Percentiles rank a stretch among this genome's conserved stretches.
Conservation (phyloP, 1,140 invertebrate genomes). For the Pentalonia nigronervosa region DNA sequence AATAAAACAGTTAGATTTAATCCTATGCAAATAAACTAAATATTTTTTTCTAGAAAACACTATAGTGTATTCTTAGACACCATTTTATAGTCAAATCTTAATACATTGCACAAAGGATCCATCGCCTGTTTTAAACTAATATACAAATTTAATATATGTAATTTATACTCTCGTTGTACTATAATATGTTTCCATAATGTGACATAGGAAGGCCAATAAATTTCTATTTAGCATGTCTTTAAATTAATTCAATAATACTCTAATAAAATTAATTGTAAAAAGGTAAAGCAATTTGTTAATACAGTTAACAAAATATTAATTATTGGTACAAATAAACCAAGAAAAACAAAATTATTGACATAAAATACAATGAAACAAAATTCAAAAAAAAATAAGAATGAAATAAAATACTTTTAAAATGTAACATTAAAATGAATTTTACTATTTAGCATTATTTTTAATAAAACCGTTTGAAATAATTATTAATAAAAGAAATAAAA, state of each 20-base stretch:
- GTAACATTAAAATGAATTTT: not conserved
- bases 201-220: not conserved
- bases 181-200: not conserved
- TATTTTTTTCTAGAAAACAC: not conserved
- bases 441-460: not conserved
- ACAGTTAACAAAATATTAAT: slow-evolving; percentile 18
- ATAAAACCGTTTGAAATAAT: not conserved
- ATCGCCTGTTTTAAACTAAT: slow-evolving; percentile 21
- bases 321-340: not conserved
- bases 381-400: not conserved
- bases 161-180: not conserved
- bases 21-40: not conserved
- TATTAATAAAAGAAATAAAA: not conserved
- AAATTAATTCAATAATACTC: not conserved
- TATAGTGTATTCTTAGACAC: not conserved
- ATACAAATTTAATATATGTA: not conserved
- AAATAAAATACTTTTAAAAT: not conserved
- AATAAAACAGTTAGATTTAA: slow-evolving; percentile 2
- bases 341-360: not conserved
- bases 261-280: not conserved
- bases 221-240: not conserved
- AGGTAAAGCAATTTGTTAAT: not conserved
- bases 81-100: not conserved
- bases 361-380: not conserved
- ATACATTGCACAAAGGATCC: slow-evolving; percentile 20